A percentile compares a stretch with the other conserved stretches of the same genome.
Conservation (phyloP, 2,888 invertebrate species). For the Apotomis capreana region DNA sequence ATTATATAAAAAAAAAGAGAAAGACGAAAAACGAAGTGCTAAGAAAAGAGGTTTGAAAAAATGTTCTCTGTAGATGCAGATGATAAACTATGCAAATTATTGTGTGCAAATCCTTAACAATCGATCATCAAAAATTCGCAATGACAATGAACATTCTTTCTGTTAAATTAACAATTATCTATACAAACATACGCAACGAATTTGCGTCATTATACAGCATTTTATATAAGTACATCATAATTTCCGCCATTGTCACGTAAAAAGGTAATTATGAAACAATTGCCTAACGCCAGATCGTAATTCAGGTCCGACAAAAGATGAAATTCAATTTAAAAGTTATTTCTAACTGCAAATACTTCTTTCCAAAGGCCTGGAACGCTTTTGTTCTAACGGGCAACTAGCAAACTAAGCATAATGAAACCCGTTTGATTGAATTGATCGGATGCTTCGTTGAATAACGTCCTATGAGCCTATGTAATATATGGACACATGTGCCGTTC, state of each 20-base stretch:
- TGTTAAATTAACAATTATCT: neutral
- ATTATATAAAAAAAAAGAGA: no score
- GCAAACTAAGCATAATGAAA: constrained; percentile 49
- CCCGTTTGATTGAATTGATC: constrained; percentile 53
- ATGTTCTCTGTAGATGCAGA: no score
- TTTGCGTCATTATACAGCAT: neutral
- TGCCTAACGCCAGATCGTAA: neutral
- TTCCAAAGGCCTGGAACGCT: constrained; percentile 17
- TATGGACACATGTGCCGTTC: constrained; percentile 17
- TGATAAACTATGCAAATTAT: no score
- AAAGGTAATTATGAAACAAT: constrained; percentile 9
- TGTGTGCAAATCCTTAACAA: neutral
- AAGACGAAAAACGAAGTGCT: no score
- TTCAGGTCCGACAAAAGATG: constrained; percentile 4
- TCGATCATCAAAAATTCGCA: neutral
- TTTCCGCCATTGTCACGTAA: neutral
- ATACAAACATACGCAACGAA: neutral
- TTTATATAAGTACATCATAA: neutral
- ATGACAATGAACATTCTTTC: neutral
- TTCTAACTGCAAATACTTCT: constrained; percentile 17
- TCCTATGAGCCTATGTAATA: constrained; percentile 35
- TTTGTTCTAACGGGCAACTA: constrained; percentile 35
- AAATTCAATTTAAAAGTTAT: constrained; percentile 16
- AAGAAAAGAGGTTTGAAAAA: no score
- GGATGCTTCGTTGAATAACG: constrained; percentile 8